Evolutionary conservation across 2,888 invertebrate species (phyloP).

Genomic region (Sphaerophoria rueppellii): DNA sequence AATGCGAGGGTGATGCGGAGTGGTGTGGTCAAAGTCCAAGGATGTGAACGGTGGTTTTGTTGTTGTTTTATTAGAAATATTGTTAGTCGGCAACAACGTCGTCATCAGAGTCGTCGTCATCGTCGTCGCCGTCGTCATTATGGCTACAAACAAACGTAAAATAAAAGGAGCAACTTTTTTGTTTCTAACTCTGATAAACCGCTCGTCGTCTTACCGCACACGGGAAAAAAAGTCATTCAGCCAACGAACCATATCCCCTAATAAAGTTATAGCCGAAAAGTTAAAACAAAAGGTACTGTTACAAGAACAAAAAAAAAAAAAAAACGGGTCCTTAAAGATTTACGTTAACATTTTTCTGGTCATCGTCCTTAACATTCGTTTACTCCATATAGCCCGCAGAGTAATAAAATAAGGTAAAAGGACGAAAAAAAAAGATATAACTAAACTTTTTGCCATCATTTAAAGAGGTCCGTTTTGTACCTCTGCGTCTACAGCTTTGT

Average conservation of each 20-base stretch:
- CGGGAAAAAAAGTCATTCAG: not conserved
- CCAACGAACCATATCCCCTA: constrained; percentile 21
- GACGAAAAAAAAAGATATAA: constrained; percentile 8
- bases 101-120: constrained; percentile 39
- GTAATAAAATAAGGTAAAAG: constrained; percentile 41
- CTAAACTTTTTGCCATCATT: constrained; percentile 49
- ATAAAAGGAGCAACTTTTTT: constrained; percentile 38
- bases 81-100: constrained; percentile 22
- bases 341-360: constrained; percentile 47
- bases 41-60: constrained; percentile 9
- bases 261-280: constrained; percentile 48
- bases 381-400: constrained; percentile 33
- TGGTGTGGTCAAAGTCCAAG: not conserved
- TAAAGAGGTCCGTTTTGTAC: constrained; percentile 44
- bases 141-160: constrained; percentile 52
- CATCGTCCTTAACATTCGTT: constrained; percentile 13
- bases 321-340: constrained; percentile 56
- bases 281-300: constrained; percentile 35
- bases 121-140: constrained; percentile 26
- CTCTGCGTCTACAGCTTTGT: not conserved
- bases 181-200: constrained; percentile 16
- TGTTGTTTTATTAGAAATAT: constrained; percentile 48
- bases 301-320: not conserved
- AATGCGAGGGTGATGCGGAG: constrained; percentile 18
- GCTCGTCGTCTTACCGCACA: not conserved